These are phyloP conservation scores for Coecobrya sp. DNA, from an alignment of 2,888 invertebrate species.

Conservation along the genomic window DNA sequence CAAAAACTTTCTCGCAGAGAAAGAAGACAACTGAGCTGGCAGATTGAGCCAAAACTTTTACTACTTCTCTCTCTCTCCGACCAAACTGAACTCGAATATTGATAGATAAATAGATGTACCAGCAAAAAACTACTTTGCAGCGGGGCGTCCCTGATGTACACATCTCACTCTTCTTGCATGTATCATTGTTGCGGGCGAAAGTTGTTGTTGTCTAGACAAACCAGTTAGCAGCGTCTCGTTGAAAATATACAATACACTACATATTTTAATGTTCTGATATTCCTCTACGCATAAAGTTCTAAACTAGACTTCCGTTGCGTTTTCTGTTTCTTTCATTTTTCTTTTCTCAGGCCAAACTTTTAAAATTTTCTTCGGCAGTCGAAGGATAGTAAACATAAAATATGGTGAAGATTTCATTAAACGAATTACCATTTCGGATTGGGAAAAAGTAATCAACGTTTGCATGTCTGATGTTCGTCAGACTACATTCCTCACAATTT, in stretches of 20 bases:
- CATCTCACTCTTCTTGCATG: no score
- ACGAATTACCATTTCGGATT: constrained; percentile 20
- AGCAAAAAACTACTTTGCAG: not conserved
- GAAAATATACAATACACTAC: constrained; percentile 20
- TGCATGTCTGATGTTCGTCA: not conserved
- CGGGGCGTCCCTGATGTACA: not conserved
- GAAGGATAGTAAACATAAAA: not conserved
- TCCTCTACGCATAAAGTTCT: not conserved
- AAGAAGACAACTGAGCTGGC: constrained; percentile 61
- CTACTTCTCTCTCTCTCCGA: not conserved
- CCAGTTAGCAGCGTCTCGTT: constrained; percentile 7
- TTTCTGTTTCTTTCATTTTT: not conserved
- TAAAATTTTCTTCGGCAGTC: not conserved
- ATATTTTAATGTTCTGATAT: not conserved
- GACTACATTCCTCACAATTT: not conserved
- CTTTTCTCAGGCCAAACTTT: not conserved
- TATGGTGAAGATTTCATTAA: not conserved
- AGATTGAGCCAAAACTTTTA: constrained; percentile 61
- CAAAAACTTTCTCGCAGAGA: constrained; percentile 66
- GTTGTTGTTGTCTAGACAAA: constrained; percentile 18
- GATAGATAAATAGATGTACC: not conserved
- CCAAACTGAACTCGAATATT: not conserved
- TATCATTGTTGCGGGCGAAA: constrained; percentile 9
- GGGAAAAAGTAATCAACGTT: constrained; percentile 2
- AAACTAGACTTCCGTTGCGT: not conserved